These are phyloP conservation scores for Sthenelais limicola DNA, from an alignment of 2,888 invertebrate genomes.

Conservation along the genomic window DNA sequence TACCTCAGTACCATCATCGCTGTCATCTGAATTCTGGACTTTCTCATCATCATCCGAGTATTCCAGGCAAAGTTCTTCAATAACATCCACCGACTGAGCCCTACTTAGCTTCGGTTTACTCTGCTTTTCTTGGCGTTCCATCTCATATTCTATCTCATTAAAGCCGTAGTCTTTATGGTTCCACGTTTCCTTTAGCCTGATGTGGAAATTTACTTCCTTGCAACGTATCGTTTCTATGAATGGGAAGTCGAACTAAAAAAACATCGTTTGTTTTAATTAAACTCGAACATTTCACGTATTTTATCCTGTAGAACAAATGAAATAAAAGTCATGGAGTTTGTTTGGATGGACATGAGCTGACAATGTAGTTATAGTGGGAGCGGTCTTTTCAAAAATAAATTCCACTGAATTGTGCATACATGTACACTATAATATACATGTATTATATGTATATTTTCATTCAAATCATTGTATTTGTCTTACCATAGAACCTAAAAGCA, in stretches of 20 bases:
- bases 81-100: slow-evolving; percentile 28
- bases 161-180: slow-evolving; percentile 62
- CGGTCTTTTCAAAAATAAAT: no score
- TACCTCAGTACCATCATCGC: background rate
- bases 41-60: slow-evolving; percentile 16
- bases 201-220: slow-evolving; percentile 63
- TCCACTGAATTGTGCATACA: no score
- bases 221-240: slow-evolving; percentile 64
- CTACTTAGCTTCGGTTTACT: background rate
- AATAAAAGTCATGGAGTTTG: no score
- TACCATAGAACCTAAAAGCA: no score
- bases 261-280: slow-evolving; percentile 21
- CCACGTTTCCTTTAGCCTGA: slow-evolving; percentile 62
- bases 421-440: no score
- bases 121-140: slow-evolving; percentile 44
- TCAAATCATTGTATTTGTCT: no score
- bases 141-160: slow-evolving; percentile 65
- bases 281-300: no score
- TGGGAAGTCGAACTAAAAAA: slow-evolving; percentile 67
- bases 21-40: no score
- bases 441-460: no score
- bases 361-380: no score
- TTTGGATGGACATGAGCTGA: no score
- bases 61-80: slow-evolving; percentile 38
- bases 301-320: no score